phyloP scores from a whole-genome alignment of 2,888 invertebrate species.

The Epinotia ramella region DNA sequence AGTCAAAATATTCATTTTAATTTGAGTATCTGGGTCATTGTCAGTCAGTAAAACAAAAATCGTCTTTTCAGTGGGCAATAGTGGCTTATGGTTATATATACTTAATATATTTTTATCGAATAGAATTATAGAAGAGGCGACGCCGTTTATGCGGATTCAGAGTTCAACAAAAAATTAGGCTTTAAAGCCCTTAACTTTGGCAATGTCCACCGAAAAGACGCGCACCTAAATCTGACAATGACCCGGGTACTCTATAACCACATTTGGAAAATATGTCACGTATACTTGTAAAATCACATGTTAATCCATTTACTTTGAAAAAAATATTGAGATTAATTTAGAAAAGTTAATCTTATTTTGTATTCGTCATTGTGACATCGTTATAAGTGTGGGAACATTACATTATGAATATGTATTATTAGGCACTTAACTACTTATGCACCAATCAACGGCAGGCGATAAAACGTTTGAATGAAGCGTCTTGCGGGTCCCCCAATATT shows the following conservation, averaged over 20 bases:
- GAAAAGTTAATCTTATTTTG: slow-evolving; percentile 5
- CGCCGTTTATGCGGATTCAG: no score
- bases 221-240: no score
- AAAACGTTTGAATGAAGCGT: slow-evolving; percentile 25
- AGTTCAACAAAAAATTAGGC: no score
- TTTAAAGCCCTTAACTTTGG: no score
- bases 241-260: neutral
- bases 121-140: no score
- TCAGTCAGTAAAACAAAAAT: no score
- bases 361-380: slow-evolving; percentile 8
- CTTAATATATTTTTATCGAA: no score
- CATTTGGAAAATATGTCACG: neutral
- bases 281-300: slow-evolving; percentile 16
- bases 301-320: slow-evolving; percentile 9
- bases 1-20: no score
- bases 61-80: no score
- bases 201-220: no score
- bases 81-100: no score
- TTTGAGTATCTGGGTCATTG: no score
- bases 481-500: slow-evolving; percentile 29
- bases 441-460: slow-evolving; percentile 7
- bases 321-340: slow-evolving; percentile 10
- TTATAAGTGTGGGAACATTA: slow-evolving; percentile 11
- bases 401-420: neutral
- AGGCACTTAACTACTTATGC: neutral